Evolutionary conservation across 2,113 vertebrate species (phyloP), one percentile per base, ranked within the genome.

Genomic region (Rissa tridactyla): DNA sequence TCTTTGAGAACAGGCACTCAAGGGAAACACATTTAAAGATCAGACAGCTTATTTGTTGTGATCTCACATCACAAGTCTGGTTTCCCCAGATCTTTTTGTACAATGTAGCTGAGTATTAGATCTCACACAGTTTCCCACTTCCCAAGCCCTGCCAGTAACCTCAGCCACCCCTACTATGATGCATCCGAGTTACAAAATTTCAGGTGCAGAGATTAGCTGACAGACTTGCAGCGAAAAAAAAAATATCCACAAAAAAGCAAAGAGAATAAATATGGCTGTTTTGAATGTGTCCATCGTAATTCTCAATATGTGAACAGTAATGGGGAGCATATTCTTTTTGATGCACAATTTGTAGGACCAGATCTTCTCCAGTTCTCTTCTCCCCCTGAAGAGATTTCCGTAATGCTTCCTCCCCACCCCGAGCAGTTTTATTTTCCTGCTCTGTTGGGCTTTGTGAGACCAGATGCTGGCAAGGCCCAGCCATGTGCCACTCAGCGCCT

Each of bases 341-440:
- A 55, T 44, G 36, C 7, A 30, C 25, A 30, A 5, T 46, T 82
- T 25, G 16, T 12, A 62, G 25, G 20, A 58, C n/a, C 22, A 14
- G n/a, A 14, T n/a, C 9, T 52, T 46, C 30, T 49, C 9, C 2
- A 7, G 34, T 23, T 65, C 46, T 38, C 58, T 61, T 34, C 26
- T 44, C 5, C 5, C 11, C 1, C 1, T 26, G 20, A 29, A 36
- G 8, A 23, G 3, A 36, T 9, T 8, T 51, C 47, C 3, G 0
- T 6, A 25, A 21, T 3, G 19, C 15, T 25, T 49, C 27, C 49
- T 51, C 27, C 14, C 19, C 4, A 1, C 3, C 5, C 23, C 25
- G 22, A 55, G 29, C 14, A 34, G 47, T 26, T 73, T 55, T 27
- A 29, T 65, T 73, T 42, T 21, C 55, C 29, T 10, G 20, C 29